A percentile compares a stretch with the other conserved stretches of the same genome.
Evolutionary conservation across 2,888 invertebrate genomes (phyloP).

Genomic region (Microplitis deprimator): DNA sequence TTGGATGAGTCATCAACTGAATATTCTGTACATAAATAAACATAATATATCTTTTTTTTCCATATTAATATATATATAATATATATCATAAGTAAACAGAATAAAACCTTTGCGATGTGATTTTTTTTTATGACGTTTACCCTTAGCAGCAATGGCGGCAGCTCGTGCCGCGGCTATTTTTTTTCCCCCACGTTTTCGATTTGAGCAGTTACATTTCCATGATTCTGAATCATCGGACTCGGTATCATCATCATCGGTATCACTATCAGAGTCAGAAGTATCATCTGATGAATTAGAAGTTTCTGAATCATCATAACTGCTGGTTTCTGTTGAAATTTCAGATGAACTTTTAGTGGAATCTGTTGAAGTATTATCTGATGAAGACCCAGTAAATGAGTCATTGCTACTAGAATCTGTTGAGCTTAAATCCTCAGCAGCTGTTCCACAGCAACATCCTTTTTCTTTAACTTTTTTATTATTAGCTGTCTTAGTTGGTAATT

Average conservation of each 20-base stretch:
- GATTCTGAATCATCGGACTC: neutral
- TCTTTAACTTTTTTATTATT: neutral
- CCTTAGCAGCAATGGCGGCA: neutral
- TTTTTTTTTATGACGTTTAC: neutral
- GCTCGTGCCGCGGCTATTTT: neutral
- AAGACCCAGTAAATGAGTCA: neutral
- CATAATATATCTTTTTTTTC: no score
- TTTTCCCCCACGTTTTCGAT: neutral
- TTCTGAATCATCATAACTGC: neutral
- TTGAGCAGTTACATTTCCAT: neutral
- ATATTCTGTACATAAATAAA: neutral
- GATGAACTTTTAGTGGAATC: neutral
- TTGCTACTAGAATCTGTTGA: neutral
- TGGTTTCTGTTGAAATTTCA: neutral
- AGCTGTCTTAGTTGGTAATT: neutral
- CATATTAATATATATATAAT: neutral
- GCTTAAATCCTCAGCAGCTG: neutral
- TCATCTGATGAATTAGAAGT: neutral
- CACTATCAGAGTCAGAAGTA: neutral
- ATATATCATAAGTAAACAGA: neutral
- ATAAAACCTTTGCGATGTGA: neutral
- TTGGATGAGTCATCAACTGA: neutral
- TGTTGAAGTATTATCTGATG: neutral
- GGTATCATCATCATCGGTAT: neutral
- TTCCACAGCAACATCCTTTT: neutral